phyloP scores from a whole-genome alignment of 2,113 vertebrate species.

The Scortum barcoo region DNA sequence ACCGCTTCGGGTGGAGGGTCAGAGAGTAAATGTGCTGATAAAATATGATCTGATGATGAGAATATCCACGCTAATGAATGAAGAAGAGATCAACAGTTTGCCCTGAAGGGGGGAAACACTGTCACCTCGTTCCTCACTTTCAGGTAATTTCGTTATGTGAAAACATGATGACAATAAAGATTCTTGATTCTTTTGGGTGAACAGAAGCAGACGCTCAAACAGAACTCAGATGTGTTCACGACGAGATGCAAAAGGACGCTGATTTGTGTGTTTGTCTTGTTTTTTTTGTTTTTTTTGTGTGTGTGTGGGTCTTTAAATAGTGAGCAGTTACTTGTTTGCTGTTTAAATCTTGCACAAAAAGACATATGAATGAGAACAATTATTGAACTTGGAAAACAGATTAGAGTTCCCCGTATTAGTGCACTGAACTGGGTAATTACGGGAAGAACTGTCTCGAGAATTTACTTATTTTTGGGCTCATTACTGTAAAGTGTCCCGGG shows the following conservation, averaged over 20 bases:
- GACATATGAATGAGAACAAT: slow-evolving; percentile 29
- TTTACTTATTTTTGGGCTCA: slow-evolving; percentile 62
- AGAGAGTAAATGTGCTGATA: slow-evolving; percentile 54
- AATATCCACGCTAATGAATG: background rate
- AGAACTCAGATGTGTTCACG: slow-evolving; percentile 31
- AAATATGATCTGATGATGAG: slow-evolving; percentile 32
- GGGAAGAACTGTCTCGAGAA: slow-evolving; percentile 50
- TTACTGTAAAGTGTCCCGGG: slow-evolving; percentile 34
- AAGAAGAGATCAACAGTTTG: slow-evolving; percentile 43
- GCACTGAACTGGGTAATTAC: slow-evolving; percentile 50
- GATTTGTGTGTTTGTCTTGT: background rate
- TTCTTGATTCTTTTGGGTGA: too few relatives aligned
- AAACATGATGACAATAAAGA: too few relatives aligned
- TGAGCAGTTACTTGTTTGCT: slow-evolving; percentile 18
- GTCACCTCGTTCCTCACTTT: slow-evolving; percentile 43
- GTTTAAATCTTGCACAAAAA: slow-evolving; percentile 32
- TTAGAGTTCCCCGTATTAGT: slow-evolving; percentile 30
- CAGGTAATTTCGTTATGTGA: too few relatives aligned
- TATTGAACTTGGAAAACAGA: slow-evolving; percentile 49
- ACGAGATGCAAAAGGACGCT: slow-evolving; percentile 29
- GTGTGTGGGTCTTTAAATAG: slow-evolving; percentile 11
- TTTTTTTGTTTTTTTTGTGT: background rate
- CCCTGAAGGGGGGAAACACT: slow-evolving; percentile 22
- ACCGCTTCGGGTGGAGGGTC: slow-evolving; percentile 34
- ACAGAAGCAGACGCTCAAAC: slow-evolving; percentile 67